phyloP scores from a whole-genome alignment of 2,113 vertebrate species.

The Macrotus californicus region DNA sequence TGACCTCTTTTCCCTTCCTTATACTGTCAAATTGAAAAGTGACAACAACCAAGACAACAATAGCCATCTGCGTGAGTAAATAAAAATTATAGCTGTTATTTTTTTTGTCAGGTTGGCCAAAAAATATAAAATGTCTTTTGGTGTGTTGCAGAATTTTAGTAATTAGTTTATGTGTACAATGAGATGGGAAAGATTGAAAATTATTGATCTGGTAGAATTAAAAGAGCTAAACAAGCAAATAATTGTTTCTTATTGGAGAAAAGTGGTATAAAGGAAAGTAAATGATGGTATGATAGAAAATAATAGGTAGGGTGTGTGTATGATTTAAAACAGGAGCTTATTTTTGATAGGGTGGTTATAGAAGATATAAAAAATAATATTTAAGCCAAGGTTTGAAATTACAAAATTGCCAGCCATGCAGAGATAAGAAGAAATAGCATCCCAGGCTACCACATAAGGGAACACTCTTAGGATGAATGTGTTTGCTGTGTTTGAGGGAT shows the following conservation, averaged over 20 bases:
- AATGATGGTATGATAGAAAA: background rate
- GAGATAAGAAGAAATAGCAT: background rate
- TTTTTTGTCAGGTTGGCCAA: no score
- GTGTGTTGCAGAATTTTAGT: no score
- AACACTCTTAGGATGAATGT: background rate
- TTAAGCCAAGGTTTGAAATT: background rate
- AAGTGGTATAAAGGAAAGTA: background rate
- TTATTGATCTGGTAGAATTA: background rate
- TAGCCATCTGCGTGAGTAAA: no score
- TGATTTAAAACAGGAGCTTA: background rate
- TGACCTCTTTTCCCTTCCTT: no score
- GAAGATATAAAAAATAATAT: background rate
- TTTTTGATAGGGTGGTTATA: background rate
- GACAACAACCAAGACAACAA: no score
- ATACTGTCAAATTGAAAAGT: no score
- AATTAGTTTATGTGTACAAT: no score
- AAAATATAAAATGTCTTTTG: no score
- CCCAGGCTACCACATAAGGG: background rate
- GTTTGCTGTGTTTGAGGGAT: background rate
- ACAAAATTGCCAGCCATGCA: background rate
- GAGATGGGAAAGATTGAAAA: no score
- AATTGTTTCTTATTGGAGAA: background rate
- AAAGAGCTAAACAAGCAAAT: background rate
- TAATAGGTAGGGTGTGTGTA: background rate
- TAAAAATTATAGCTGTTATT: no score